phyloP scores from a whole-genome alignment of 2,888 invertebrate species.

The Xestia xanthographa region DNA sequence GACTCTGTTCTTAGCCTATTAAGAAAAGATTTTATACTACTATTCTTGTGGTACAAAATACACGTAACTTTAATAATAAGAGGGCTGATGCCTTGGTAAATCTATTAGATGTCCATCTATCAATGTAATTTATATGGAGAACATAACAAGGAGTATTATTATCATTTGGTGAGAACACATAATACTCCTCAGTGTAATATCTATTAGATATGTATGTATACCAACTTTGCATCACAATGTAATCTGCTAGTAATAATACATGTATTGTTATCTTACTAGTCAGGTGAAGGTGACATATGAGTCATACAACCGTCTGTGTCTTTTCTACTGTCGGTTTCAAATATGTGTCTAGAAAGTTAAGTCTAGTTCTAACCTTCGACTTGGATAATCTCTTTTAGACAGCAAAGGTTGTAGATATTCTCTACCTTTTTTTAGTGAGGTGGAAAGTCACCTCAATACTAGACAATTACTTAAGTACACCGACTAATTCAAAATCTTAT shows the following conservation, averaged over 20 bases:
- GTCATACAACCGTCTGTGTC: neutral
- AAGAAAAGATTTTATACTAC: too few species aligned
- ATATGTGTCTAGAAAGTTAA: neutral
- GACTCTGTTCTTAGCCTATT: too few species aligned
- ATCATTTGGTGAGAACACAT: too few species aligned
- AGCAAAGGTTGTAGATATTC: neutral
- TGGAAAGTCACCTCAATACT: too few species aligned
- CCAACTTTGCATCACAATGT: constrained; percentile 30
- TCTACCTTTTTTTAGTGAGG: neutral
- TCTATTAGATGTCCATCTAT: too few species aligned
- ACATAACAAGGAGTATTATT: neutral
- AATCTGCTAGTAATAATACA: constrained; percentile 11
- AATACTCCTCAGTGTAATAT: neutral
- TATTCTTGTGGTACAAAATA: too few species aligned
- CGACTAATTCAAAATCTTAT: too few species aligned
- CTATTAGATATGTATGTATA: neutral
- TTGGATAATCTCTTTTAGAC: neutral
- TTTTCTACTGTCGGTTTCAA: neutral
- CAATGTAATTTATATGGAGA: too few species aligned
- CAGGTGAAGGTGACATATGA: constrained; percentile 31
- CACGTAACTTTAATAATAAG: too few species aligned
- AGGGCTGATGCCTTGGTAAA: too few species aligned
- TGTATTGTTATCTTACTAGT: constrained; percentile 26
- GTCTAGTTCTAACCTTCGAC: neutral
- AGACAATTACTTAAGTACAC: too few species aligned